Base-by-base conservation (phyloP, 2,888 invertebrate genomes). In the Baccha elongata region DNA sequence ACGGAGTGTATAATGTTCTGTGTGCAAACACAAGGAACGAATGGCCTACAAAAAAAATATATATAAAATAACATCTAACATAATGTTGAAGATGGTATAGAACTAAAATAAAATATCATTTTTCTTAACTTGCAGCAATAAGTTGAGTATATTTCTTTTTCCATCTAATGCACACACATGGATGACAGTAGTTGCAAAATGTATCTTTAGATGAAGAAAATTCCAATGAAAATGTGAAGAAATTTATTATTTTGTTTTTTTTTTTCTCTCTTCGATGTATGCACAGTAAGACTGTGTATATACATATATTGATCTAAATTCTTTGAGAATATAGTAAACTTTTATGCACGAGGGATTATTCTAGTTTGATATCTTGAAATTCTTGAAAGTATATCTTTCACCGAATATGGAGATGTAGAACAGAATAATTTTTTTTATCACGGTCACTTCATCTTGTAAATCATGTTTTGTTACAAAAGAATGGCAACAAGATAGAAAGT, bases 1-100 rank as follows among this genome's bases (percentile, higher is more conserved):
- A n/a, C n/a, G n/a, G n/a, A n/a, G n/a, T n/a, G n/a, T n/a, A n/a
- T n/a, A n/a, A n/a, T n/a, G n/a, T n/a, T 29, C 13, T 21, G n/a
- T 29, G 58, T 58, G 48, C 58, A 26, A 23, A 58, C 69, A 58
- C 48, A 4, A 48, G 55, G 37, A 69, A 69, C 35, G 68, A 58
- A 46, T 46, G 46, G 55, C 55, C 53, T 48, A 44, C 35, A 69
- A 48, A 69, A 21, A 10, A 26, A 58, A 58, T 55, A n/a, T n/a
- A n/a, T n/a, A n/a, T n/a, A 23, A 23, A 13, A 53, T 21, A 11
- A 2, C 55, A 26, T 42, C 15, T 7, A 37, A 40, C 40, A 21
- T 55, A 23, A n/a, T 35, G 35, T 42, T 7, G 40, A 62, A 10
- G n/a, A 26, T 29, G 35, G 23, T 40, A 44, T 10, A 6, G 5